These are phyloP conservation scores for Aphelinus certus DNA, from an alignment of 1,140 invertebrate genomes.

Conservation along the genomic window DNA sequence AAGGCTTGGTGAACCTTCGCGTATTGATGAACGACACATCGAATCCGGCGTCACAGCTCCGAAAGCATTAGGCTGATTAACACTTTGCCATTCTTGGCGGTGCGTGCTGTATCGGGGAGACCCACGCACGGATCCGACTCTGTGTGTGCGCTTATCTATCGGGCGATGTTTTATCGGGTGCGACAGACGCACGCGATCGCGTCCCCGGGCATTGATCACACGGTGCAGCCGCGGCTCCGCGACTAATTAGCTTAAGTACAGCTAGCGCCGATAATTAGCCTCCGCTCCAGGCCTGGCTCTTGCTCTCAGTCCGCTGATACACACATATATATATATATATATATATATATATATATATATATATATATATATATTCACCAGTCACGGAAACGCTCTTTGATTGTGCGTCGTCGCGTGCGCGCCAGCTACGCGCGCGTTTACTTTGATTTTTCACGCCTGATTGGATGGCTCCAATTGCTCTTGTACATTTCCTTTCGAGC, in stretches of 20 bases:
- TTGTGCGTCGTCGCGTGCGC: not conserved
- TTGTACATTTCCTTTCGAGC: too few relatives aligned
- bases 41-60: too few relatives aligned
- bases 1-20: too few relatives aligned
- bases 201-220: constrained; percentile 41
- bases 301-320: too few relatives aligned
- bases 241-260: constrained; percentile 48
- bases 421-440: too few relatives aligned
- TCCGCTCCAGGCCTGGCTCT: not conserved
- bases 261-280: constrained; percentile 39
- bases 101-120: not conserved
- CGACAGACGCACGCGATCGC: not conserved
- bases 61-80: constrained; percentile 11
- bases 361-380: not conserved
- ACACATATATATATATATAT: too few relatives aligned
- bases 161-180: too few relatives aligned
- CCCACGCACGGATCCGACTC: not conserved
- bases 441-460: too few relatives aligned
- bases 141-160: not conserved
- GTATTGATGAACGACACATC: too few relatives aligned
- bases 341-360: too few relatives aligned
- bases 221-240: not conserved
- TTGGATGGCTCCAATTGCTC: too few relatives aligned
- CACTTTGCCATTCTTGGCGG: constrained; percentile 1
- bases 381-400: not conserved